phyloP scores from a whole-genome alignment of 2,888 invertebrate genomes.

The Cephus rjabovi region DNA sequence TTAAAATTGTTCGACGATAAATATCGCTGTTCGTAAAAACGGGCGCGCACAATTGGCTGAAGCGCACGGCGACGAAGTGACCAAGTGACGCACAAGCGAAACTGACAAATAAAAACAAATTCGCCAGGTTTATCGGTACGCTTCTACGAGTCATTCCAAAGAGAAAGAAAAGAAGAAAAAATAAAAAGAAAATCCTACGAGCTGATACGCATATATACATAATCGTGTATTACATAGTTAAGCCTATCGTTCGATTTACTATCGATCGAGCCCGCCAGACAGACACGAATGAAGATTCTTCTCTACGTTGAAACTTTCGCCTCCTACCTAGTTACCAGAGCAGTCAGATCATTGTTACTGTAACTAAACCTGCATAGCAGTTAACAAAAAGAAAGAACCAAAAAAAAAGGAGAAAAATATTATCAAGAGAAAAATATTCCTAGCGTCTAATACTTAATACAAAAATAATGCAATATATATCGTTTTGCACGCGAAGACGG shows the following conservation, averaged over 20 bases:
- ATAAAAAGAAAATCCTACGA: background rate
- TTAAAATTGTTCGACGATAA: background rate
- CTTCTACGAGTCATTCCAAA: background rate
- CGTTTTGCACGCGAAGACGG: background rate
- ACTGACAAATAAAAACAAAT: background rate
- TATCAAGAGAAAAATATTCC: conserved; percentile 12
- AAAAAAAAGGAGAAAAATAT: conserved; percentile 15
- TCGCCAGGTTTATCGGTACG: background rate
- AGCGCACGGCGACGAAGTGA: background rate
- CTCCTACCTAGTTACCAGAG: conserved; percentile 23
- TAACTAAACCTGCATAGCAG: conserved; percentile 37
- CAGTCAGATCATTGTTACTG: conserved; percentile 31
- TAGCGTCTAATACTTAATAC: conserved; percentile 18
- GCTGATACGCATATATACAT: background rate
- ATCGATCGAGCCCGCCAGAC: background rate
- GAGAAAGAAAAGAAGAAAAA: background rate
- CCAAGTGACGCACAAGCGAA: background rate
- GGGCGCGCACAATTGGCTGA: background rate
- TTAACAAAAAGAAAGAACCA: conserved; percentile 38
- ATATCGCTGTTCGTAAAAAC: background rate
- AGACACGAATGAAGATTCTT: background rate
- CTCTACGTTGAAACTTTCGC: conserved; percentile 7
- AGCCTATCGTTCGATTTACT: background rate
- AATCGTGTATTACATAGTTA: background rate
- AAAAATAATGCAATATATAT: conserved; percentile 18